phyloP scores from a whole-genome alignment of 2,888 invertebrate species.

The Hermaeophaga mercurialis region DNA sequence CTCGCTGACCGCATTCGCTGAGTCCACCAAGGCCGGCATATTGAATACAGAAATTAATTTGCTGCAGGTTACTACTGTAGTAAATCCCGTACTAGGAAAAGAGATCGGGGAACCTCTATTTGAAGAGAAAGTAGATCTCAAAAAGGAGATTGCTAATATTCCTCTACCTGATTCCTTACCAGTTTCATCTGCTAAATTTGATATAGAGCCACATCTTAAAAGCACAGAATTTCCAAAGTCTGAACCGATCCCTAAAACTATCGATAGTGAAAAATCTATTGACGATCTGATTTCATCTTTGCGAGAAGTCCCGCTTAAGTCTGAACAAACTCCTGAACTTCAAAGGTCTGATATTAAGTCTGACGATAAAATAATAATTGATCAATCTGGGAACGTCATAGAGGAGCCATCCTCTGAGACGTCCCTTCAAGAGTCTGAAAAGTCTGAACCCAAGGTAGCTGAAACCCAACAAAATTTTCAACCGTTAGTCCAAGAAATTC shows the following conservation, averaged over 20 bases:
- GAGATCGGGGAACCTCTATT: not conserved
- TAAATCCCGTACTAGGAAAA: conserved; percentile 31
- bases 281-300: not conserved
- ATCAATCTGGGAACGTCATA: not conserved
- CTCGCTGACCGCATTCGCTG: conserved; percentile 76
- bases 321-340: not conserved
- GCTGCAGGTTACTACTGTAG: conserved; percentile 33
- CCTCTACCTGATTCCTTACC: not conserved
- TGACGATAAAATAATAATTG: not conserved
- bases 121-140: not conserved
- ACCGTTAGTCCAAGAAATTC: conserved; percentile 7
- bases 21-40: conserved; percentile 66
- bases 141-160: not conserved
- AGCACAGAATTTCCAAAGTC: not conserved
- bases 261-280: conserved; percentile 3
- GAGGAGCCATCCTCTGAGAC: not conserved
- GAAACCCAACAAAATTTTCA: conserved; percentile 4
- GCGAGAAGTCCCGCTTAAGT: not conserved
- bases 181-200: not conserved
- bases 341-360: conserved; percentile 5
- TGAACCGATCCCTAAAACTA: not conserved
- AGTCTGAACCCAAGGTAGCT: conserved; percentile 17
- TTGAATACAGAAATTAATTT: conserved; percentile 50
- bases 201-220: conserved; percentile 5
- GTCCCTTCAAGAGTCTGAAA: conserved; percentile 20